Percentiles rank a stretch among this genome's conserved stretches.
Evolutionary conservation across 2,113 vertebrate genomes (phyloP).

Genomic region (Archilochus colubris): DNA sequence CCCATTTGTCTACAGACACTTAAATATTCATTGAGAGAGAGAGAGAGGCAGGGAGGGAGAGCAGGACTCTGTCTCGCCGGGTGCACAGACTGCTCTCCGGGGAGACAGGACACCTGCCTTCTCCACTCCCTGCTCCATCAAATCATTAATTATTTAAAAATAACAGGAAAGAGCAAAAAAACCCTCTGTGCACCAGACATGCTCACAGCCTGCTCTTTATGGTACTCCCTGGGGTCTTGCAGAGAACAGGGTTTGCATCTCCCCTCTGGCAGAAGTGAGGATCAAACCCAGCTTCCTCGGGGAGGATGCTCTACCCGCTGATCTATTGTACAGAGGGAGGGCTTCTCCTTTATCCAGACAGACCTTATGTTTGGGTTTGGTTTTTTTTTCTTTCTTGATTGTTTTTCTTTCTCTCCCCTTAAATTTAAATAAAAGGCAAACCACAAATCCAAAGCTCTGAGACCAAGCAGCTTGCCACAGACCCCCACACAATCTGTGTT

Average conservation of each 20-base stretch:
- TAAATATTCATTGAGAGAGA: slow-evolving; percentile 58
- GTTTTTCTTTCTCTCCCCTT: too few species aligned
- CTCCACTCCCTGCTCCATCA: slow-evolving; percentile 37
- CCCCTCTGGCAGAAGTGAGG: slow-evolving; percentile 37
- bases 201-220: neutral
- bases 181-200: neutral
- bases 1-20: slow-evolving; percentile 49
- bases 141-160: slow-evolving; percentile 69
- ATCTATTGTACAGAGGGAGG: neutral
- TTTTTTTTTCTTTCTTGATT: neutral
- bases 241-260: slow-evolving; percentile 1
- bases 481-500: neutral
- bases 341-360: slow-evolving; percentile 23
- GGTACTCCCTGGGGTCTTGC: slow-evolving; percentile 11
- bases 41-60: neutral
- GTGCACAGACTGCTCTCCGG: slow-evolving; percentile 34
- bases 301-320: neutral
- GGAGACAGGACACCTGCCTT: slow-evolving; percentile 59
- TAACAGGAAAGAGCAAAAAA: slow-evolving; percentile 47
- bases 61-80: slow-evolving; percentile 5
- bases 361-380: slow-evolving; percentile 40
- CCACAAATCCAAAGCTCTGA: neutral
- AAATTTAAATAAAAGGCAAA: slow-evolving; percentile 10
- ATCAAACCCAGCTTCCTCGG: neutral
- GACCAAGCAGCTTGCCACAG: neutral